These are phyloP conservation scores for Lycodopsis pacificus DNA, from an alignment of 2,797 vertebrate genomes.

Conservation along the genomic window DNA sequence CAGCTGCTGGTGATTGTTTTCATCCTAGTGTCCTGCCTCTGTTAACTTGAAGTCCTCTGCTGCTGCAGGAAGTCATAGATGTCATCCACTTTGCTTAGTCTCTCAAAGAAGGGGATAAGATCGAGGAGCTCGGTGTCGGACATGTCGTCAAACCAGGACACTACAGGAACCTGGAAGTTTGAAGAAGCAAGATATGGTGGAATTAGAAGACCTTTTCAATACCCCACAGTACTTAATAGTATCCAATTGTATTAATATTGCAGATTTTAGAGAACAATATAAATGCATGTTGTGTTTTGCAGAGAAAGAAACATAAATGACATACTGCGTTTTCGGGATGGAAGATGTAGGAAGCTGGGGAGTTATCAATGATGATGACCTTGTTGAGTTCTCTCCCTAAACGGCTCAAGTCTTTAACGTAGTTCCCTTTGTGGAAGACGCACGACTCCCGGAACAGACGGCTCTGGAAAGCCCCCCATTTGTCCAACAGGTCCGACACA, in stretches of 20 bases:
- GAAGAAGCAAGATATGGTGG: background rate
- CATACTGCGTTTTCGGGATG: constrained; percentile 96
- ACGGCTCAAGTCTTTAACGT: constrained; percentile 97
- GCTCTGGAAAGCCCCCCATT: constrained; percentile 93
- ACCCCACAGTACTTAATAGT: background rate
- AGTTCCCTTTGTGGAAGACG: constrained; percentile 97
- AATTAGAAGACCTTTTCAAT: background rate
- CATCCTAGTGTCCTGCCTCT: constrained; percentile 42
- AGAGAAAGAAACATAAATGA: constrained; percentile 19
- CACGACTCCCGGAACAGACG: constrained; percentile 98
- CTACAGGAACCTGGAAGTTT: constrained; percentile 90
- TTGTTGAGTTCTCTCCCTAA: constrained; percentile 94
- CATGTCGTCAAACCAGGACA: constrained; percentile 98
- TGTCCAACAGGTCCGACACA: constrained; percentile 95
- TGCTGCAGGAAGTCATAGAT: constrained; percentile 93
- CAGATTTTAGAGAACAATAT: background rate
- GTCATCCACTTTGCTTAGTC: constrained; percentile 93
- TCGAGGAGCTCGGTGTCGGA: constrained; percentile 96
- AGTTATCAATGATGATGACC: constrained; percentile 98
- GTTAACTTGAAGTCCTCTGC: constrained; percentile 91
- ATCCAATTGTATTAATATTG: background rate
- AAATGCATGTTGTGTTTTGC: background rate
- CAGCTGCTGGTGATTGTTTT: constrained; percentile 59
- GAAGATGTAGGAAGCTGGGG: constrained; percentile 96
- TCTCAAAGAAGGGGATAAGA: constrained; percentile 97